Evolutionary conservation across 2,113 vertebrate genomes (phyloP).

Genomic region (Crotalus tigris): DNA sequence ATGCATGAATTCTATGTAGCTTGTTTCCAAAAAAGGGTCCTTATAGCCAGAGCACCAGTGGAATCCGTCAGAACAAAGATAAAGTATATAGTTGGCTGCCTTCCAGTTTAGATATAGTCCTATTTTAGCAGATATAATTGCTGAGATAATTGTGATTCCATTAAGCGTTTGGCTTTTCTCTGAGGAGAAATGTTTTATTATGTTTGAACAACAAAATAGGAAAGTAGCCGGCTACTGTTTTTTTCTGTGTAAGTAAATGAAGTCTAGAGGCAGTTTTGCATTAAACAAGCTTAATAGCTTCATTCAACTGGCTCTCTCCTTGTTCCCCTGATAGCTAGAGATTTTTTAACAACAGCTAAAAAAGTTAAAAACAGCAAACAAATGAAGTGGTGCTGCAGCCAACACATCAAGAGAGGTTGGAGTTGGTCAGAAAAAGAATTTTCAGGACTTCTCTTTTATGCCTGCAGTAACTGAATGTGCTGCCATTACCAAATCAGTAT

Average conservation of each 20-base stretch:
- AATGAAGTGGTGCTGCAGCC: background rate
- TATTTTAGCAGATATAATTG: slow-evolving; percentile 52
- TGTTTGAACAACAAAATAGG: slow-evolving; percentile 26
- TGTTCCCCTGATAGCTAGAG: background rate
- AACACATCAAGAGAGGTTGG: background rate
- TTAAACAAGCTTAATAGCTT: background rate
- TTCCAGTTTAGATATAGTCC: slow-evolving; percentile 36
- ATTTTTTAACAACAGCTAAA: background rate
- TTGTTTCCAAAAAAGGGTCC: background rate
- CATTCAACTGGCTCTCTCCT: background rate
- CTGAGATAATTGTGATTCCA: slow-evolving; percentile 51
- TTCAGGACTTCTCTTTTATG: background rate
- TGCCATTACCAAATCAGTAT: background rate
- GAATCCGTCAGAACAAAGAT: background rate
- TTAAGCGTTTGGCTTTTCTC: slow-evolving; percentile 40
- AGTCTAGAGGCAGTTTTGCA: background rate
- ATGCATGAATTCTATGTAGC: background rate
- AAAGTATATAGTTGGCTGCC: slow-evolving; percentile 27
- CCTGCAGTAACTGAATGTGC: background rate
- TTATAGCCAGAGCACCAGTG: background rate
- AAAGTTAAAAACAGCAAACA: background rate
- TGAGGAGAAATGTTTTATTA: slow-evolving; percentile 44
- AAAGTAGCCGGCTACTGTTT: slow-evolving; percentile 21
- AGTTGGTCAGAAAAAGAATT: background rate
- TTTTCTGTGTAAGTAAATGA: background rate